phyloP scores from a whole-genome alignment of 2,888 invertebrate genomes.

The Aporophyla nigra region DNA sequence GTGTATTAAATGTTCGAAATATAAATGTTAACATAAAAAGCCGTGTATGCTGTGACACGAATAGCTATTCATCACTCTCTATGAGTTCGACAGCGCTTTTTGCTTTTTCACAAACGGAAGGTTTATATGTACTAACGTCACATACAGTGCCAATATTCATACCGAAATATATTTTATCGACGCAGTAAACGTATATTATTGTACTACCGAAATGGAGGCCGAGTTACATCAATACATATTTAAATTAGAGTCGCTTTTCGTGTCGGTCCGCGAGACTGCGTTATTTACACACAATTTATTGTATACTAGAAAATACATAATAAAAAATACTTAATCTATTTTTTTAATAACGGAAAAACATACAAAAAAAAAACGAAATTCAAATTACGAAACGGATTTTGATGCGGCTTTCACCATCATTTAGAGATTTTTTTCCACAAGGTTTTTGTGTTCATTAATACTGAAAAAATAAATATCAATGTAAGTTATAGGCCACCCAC shows the following conservation, averaged over 20 bases:
- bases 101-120: conserved; percentile 49
- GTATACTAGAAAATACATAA: too few relatives aligned
- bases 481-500: too few relatives aligned
- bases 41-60: conserved; percentile 33
- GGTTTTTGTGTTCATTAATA: too few relatives aligned
- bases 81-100: conserved; percentile 57
- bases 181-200: conserved; percentile 9
- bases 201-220: conserved; percentile 12
- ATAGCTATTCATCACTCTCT: conserved; percentile 60
- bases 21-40: conserved; percentile 54
- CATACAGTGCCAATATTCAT: conserved; percentile 36
- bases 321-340: too few relatives aligned
- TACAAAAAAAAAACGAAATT: not conserved
- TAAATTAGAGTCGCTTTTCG: not conserved
- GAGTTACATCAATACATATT: not conserved
- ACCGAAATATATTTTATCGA: conserved; percentile 43
- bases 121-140: conserved; percentile 49
- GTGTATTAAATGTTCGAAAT: conserved; percentile 36
- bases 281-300: not conserved
- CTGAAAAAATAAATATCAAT: too few relatives aligned
- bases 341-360: too few relatives aligned
- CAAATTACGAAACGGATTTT: not conserved
- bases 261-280: not conserved
- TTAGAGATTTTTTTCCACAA: not conserved
- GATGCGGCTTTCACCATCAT: not conserved